These are phyloP conservation scores for Stichopus chloronotus DNA, from an alignment of 35 echinoderm and acorn worm genomes.

Conservation along the genomic window DNA sequence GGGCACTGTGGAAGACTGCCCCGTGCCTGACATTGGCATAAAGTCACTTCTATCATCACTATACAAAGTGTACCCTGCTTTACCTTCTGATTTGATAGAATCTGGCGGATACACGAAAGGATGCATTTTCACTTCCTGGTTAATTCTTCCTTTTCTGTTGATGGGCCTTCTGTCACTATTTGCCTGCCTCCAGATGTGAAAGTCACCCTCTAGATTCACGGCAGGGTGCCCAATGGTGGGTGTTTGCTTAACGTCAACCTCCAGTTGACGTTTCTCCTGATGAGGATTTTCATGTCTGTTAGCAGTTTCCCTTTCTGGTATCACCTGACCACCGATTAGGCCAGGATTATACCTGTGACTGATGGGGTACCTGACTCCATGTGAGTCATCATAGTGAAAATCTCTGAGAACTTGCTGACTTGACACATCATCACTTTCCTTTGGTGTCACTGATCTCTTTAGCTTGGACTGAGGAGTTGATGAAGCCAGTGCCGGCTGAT, in stretches of 20 bases:
- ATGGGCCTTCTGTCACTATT: not conserved
- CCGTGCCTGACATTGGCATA: too few relatives aligned
- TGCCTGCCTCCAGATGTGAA: not conserved
- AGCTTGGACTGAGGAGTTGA: constrained; percentile 1
- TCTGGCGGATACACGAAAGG: not conserved
- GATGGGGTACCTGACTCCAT: not conserved
- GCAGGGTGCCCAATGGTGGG: not conserved
- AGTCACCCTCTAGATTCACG: not conserved
- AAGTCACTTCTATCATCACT: not conserved
- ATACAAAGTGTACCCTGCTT: not conserved
- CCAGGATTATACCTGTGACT: constrained; percentile 16
- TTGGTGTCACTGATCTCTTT: not conserved
- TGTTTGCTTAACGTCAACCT: not conserved
- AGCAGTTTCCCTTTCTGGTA: not conserved
- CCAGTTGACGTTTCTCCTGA: not conserved
- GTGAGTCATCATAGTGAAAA: not conserved
- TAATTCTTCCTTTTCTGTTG: not conserved
- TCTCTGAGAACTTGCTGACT: not conserved
- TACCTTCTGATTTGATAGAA: not conserved
- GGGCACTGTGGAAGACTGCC: not conserved
- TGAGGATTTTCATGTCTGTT: not conserved
- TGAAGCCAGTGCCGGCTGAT: not conserved
- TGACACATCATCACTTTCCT: not conserved
- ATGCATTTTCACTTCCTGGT: not conserved
- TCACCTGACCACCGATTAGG: not conserved